These are phyloP conservation scores for Drosophila bunnanda DNA, from an alignment of 2,888 invertebrate genomes.

Conservation along the genomic window DNA sequence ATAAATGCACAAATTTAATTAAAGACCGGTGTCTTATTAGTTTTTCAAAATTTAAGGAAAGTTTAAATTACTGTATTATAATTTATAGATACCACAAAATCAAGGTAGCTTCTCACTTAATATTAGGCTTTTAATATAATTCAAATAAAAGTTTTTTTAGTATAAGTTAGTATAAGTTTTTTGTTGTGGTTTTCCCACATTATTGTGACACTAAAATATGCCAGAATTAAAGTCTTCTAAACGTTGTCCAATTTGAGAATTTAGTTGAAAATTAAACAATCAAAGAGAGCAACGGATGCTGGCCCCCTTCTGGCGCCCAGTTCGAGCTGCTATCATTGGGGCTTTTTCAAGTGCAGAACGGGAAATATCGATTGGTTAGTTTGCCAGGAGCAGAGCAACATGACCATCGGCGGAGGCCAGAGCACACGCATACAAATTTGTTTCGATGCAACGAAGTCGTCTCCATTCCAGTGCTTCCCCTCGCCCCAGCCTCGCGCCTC, in stretches of 20 bases:
- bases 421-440: constrained; percentile 43
- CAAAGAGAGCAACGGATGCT: constrained; percentile 12
- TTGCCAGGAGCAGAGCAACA: constrained; percentile 13
- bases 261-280: constrained; percentile 7
- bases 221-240: not conserved
- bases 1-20: too few species aligned
- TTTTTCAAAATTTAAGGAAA: not conserved
- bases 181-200: too few species aligned
- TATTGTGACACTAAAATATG: not conserved
- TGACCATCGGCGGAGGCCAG: constrained; percentile 36
- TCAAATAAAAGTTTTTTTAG: not conserved
- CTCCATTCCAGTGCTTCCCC: constrained; percentile 16
- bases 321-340: constrained; percentile 14
- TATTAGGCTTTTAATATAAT: not conserved
- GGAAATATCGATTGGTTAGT: constrained; percentile 55
- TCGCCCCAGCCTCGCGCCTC: not conserved
- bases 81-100: not conserved
- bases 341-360: constrained; percentile 27
- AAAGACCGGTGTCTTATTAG: too few species aligned
- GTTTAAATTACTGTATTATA: too few species aligned
- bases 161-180: not conserved
- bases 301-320: constrained; percentile 4
- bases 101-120: not conserved
- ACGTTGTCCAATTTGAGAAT: constrained; percentile 7
- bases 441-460: constrained; percentile 33